Base-by-base conservation (phyloP, 2,113 vertebrate genomes). In the Micromys minutus region DNA sequence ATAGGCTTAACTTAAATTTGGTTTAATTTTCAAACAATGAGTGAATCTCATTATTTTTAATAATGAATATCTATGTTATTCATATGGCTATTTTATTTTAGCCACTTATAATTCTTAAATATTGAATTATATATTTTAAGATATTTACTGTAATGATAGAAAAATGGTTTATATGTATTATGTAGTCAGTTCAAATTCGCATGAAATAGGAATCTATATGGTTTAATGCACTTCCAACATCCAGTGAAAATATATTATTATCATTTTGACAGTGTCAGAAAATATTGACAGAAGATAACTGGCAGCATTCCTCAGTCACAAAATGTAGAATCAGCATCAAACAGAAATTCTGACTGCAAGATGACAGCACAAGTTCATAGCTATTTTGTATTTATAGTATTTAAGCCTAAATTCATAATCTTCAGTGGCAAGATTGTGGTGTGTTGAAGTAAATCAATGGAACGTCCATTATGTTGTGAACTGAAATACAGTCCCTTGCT, bases 391-490 rank as follows among this genome's bases (percentile, higher is more conserved):
- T 50, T 79, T 65, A 57, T 3, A n/a, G 71, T 26, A 71, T 81
- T 76, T 52, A 81, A 71, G 50, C 15, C 45, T 76, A 63, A 57
- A 17, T 65, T 92, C 65, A 16, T 47, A 86, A 89, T 76, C 74
- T 22, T 89, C 52, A 89, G 76, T 50, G 50, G 57, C 29, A 89
- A 81, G 88, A 72, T 72, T 50, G 34, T 42, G 50, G 7, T 80
- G 39, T 81, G 86, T 47, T 81, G 59, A 86, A 72, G 71, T 72
- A 90, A 94, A 87, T 77, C 69, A 94, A 91, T 72, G 52, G 59
- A 61, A 94, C 84, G 45, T 74, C 22, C 13, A 24, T 69, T 77
- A 22, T 83, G 22, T 72, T 89, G 50, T 91, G 26, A 65, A 47
- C 50, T 88, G 8, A 69, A 84, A 80, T 80, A n/a, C 42, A 42